Base-by-base conservation (phyloP, 1,140 invertebrate genomes). In the Latrodectus geometricus region DNA sequence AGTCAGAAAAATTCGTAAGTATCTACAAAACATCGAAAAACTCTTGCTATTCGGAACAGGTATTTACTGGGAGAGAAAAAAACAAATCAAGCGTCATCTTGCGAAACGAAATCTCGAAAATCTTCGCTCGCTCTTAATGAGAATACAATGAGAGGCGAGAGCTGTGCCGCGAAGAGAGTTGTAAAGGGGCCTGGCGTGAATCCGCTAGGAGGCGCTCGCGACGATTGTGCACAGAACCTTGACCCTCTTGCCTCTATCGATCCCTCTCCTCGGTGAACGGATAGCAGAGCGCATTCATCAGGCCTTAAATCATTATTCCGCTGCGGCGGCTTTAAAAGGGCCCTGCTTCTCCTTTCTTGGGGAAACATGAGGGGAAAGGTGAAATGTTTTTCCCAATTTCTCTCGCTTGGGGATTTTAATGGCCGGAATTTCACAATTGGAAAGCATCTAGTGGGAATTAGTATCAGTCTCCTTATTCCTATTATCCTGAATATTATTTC, bases 261-360 rank as follows among this genome's bases (percentile, higher is more conserved):
- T 84, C 82, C 73, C 20, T 73, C 23, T 11, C 11, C 23, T 11
- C 11, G n/a, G n/a, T 23, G 66, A 80, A 70, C 66, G 14, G 35
- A 35, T 15, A 61, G 72, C 82, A 76, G 54, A 76, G 73, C 73
- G 82, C 82, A 84, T 84, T 84, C 76, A 84, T 84, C 82, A 84
- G 68, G 49, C n/a, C 72, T 56, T 75, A 76, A 84, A 84, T 84
- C 82, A 84, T 84, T 84, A 84, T 84, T 84, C 82, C 81, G 20
- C 50, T 61, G 66, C 48, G 50, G 79, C 79, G 56, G 73, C 20
- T 65, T 23, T 82, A 21, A 61, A 80, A 80, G 66, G 66, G 78
- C 65, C 48, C 61, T 52, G 76, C 52, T 70, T 70, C 8, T 49
- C 68, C 68, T 61, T 23, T 49, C 14, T 72, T 81, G 77, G 65